These are phyloP conservation scores for Petrocephalus sullivani DNA, from an alignment of 2,797 vertebrate species.

Conservation along the genomic window DNA sequence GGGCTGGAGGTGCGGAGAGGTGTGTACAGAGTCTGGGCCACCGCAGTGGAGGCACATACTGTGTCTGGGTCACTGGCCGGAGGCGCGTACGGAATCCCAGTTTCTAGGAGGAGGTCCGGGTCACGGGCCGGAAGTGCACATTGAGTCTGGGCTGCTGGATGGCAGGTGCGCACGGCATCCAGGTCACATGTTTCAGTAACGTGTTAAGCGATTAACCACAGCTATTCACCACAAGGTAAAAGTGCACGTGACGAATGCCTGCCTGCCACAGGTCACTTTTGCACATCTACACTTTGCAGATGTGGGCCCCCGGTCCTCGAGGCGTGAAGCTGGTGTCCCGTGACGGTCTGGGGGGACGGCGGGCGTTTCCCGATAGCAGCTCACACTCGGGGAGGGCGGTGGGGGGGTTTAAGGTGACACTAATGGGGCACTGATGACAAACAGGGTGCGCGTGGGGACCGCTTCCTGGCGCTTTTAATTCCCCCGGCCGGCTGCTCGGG, in stretches of 20 bases:
- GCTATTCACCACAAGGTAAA: background rate
- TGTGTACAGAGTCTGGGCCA: constrained; percentile 50
- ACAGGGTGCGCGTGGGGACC: constrained; percentile 67
- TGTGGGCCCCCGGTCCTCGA: constrained; percentile 46
- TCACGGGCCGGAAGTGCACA: background rate
- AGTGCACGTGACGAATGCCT: background rate
- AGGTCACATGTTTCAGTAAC: background rate
- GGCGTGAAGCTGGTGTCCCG: constrained; percentile 71
- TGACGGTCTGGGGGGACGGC: constrained; percentile 68
- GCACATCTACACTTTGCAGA: constrained; percentile 33
- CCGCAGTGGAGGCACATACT: too few species aligned
- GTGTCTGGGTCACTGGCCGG: too few species aligned
- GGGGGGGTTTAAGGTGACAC: constrained; percentile 69
- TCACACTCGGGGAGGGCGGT: constrained; percentile 53
- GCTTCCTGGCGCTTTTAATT: constrained; percentile 68
- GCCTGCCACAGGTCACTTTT: background rate
- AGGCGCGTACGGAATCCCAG: too few species aligned
- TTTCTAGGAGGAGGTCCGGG: background rate
- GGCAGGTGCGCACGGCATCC: background rate
- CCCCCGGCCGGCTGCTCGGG: constrained; percentile 70
- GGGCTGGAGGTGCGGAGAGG: constrained; percentile 5
- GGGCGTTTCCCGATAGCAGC: constrained; percentile 69
- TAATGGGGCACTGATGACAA: constrained; percentile 77
- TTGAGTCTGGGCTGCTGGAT: background rate
- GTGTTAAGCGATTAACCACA: too few species aligned